phyloP scores from a whole-genome alignment of 2,888 invertebrate species.

The Agrilus cyanescens region DNA sequence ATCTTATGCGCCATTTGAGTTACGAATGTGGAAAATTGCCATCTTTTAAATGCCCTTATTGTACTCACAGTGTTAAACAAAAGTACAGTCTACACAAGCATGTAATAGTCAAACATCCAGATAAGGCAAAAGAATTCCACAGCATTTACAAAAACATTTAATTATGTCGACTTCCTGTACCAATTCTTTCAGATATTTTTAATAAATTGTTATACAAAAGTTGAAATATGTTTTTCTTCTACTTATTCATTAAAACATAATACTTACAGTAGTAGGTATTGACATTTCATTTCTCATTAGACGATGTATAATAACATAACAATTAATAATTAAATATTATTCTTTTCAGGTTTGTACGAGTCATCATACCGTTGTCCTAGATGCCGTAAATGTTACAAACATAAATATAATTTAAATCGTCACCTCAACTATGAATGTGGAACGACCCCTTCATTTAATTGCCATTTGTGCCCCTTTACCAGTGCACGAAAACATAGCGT shows the following conservation, averaged over 20 bases:
- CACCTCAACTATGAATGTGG: slow-evolving; percentile 9
- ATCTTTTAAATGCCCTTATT: slow-evolving; percentile 55
- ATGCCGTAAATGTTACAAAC: slow-evolving; percentile 12
- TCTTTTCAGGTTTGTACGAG: too few relatives aligned
- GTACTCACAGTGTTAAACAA: slow-evolving; percentile 63
- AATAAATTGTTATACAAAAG: too few relatives aligned
- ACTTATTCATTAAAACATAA: too few relatives aligned
- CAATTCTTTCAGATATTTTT: too few relatives aligned
- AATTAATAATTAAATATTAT: too few relatives aligned
- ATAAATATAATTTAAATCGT: slow-evolving; percentile 7
- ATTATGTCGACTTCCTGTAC: too few relatives aligned
- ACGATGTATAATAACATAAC: too few relatives aligned
- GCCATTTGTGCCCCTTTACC: slow-evolving; percentile 46
- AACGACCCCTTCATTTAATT: slow-evolving; percentile 48
- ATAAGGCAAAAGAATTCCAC: neutral
- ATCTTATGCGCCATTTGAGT: slow-evolving; percentile 32
- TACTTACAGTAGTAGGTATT: too few relatives aligned
- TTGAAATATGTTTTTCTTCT: too few relatives aligned
- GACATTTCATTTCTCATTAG: too few relatives aligned
- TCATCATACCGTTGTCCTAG: neutral
- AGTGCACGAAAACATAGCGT: slow-evolving; percentile 40
- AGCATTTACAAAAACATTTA: too few relatives aligned
- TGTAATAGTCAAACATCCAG: slow-evolving; percentile 29
- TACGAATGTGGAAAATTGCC: too few relatives aligned
- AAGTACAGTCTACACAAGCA: slow-evolving; percentile 66